Conservation (phyloP, 2,888 invertebrate species). For the Hypsopygia costalis region DNA sequence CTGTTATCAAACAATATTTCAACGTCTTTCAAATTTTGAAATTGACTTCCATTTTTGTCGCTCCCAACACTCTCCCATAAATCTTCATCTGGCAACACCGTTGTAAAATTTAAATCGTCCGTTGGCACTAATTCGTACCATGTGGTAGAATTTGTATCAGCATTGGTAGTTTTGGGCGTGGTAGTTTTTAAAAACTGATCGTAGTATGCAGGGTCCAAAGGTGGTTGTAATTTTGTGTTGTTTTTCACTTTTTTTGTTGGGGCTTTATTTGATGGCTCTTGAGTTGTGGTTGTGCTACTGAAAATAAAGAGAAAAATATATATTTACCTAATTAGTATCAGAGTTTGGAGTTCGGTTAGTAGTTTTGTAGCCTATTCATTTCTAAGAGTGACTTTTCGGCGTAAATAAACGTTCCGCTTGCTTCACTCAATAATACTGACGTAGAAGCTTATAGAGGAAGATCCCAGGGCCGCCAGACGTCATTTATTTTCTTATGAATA, state of each 20-base stretch:
- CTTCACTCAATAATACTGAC: too few relatives aligned
- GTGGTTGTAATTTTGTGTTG: slow-evolving; percentile 45
- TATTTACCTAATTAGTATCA: too few relatives aligned
- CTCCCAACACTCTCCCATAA: slow-evolving; percentile 64
- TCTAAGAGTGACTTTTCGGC: too few relatives aligned
- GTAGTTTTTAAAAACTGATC: slow-evolving; percentile 74
- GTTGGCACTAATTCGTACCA: slow-evolving; percentile 65
- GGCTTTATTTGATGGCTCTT: slow-evolving; percentile 28
- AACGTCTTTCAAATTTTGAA: slow-evolving; percentile 64
- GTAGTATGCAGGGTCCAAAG: slow-evolving; percentile 58
- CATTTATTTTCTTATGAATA: too few relatives aligned
- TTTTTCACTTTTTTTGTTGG: slow-evolving; percentile 31
- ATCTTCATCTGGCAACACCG: slow-evolving; percentile 53
- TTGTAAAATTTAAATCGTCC: slow-evolving; percentile 47
- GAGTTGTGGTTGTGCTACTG: slow-evolving; percentile 41
- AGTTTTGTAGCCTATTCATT: too few relatives aligned
- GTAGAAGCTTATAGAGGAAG: too few relatives aligned
- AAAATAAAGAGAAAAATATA: too few relatives aligned
- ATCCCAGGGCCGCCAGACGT: too few relatives aligned
- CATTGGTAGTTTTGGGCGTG: slow-evolving; percentile 34
- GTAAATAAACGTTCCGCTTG: too few relatives aligned
- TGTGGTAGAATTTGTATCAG: slow-evolving; percentile 46
- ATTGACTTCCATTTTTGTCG: slow-evolving; percentile 42
- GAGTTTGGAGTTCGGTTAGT: too few relatives aligned
- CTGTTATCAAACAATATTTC: slow-evolving; percentile 66